Percentiles rank a stretch among this genome's conserved stretches.
phyloP scores from a whole-genome alignment of 2,113 vertebrate species.

The Centropus bengalensis region DNA sequence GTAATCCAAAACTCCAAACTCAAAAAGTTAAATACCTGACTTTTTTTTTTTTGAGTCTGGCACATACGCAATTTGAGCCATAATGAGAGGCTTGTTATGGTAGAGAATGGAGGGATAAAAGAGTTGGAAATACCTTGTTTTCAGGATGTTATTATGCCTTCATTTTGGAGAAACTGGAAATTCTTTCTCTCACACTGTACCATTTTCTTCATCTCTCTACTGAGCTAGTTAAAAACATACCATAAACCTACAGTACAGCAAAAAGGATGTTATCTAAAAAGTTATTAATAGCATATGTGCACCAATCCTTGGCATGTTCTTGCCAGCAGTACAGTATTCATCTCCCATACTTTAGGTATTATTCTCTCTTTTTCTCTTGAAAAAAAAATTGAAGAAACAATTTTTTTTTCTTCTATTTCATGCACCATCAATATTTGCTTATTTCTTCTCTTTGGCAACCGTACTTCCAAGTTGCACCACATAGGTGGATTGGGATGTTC shows the following conservation, averaged over 20 bases:
- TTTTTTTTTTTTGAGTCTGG: neutral
- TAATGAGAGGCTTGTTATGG: neutral
- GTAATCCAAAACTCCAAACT: neutral
- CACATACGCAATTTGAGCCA: neutral
- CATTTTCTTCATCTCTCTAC: neutral
- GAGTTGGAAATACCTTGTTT: neutral
- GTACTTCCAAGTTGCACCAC: neutral
- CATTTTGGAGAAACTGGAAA: neutral
- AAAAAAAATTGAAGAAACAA: neutral
- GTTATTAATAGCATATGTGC: neutral
- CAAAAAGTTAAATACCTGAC: neutral
- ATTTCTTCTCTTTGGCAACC: neutral
- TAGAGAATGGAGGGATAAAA: neutral
- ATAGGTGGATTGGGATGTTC: neutral
- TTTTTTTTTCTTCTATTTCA: conserved; percentile 8
- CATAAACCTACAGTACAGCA: neutral
- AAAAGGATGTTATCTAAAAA: neutral
- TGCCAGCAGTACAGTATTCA: neutral
- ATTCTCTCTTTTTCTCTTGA: neutral
- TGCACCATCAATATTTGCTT: neutral
- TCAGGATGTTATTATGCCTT: neutral
- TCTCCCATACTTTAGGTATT: neutral
- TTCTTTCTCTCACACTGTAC: neutral
- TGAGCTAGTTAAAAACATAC: neutral
- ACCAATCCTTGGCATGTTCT: neutral